Evolutionary conservation across 2,113 vertebrate species (phyloP).

Genomic region (Osmerus mordax): DNA sequence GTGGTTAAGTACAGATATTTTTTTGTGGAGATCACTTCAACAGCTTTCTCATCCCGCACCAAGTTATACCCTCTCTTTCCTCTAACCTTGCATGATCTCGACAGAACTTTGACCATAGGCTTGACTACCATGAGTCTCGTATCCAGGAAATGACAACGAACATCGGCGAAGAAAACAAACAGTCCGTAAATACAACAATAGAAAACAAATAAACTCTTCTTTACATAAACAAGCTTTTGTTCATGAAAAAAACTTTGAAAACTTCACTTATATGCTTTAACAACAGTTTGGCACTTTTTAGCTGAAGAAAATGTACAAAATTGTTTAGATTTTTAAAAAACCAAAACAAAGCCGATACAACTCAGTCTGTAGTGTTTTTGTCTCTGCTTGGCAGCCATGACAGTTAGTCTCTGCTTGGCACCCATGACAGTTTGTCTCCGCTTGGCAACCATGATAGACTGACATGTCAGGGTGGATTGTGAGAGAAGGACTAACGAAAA

Average conservation of each 20-base stretch:
- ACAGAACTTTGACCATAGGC: too few species aligned
- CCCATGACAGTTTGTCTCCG: too few species aligned
- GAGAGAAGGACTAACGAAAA: not conserved
- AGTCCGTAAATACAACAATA: conserved; percentile 93
- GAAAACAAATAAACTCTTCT: conserved; percentile 83
- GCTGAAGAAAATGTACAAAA: not conserved
- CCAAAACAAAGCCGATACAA: conserved; percentile 46
- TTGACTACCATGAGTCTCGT: too few species aligned
- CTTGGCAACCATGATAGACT: conserved; percentile 53
- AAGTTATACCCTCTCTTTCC: not conserved
- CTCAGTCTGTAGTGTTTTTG: conserved; percentile 24
- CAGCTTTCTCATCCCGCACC: conserved; percentile 35
- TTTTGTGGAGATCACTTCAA: conserved; percentile 44
- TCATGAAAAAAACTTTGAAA: conserved; percentile 80
- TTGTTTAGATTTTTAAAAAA: conserved; percentile 41
- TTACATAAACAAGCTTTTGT: conserved; percentile 86
- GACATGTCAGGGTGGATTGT: conserved; percentile 75
- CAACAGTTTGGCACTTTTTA: conserved; percentile 93
- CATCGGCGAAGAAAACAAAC: conserved; percentile 60
- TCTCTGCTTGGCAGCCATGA: conserved; percentile 71
- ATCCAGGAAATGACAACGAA: too few species aligned
- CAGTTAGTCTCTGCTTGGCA: conserved; percentile 38
- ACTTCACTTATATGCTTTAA: conserved; percentile 95
- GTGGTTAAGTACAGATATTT: not conserved
- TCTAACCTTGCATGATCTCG: too few species aligned